Evolutionary conservation across 2,797 vertebrate species (phyloP).

Genomic region (Lithobates pipiens): DNA sequence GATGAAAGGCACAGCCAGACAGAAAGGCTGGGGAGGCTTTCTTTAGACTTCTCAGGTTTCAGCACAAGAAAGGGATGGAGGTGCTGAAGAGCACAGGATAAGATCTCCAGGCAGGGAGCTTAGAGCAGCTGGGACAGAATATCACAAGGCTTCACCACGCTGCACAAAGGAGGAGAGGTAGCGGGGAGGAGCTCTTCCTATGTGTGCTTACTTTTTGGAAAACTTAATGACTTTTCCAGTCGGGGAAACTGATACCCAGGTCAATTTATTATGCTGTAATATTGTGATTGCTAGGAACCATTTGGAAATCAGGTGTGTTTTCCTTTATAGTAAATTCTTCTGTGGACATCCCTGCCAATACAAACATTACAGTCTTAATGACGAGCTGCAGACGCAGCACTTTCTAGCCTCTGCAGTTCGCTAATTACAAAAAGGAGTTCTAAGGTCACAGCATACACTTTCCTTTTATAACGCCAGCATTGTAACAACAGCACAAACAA

Average conservation of each 20-base stretch:
- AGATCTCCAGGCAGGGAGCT: not conserved
- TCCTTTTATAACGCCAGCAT: too few species aligned
- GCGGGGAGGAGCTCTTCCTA: slow-evolving; percentile 29
- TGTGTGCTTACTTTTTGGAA: slow-evolving; percentile 14
- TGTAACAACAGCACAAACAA: not conserved
- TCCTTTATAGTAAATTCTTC: slow-evolving; percentile 13
- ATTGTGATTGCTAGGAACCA: slow-evolving; percentile 18
- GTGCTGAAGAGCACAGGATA: slow-evolving; percentile 42
- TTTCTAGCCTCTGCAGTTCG: slow-evolving; percentile 6
- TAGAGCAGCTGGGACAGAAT: slow-evolving; percentile 42
- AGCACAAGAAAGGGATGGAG: slow-evolving; percentile 33
- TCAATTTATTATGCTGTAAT: slow-evolving; percentile 30
- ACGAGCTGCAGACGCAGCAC: slow-evolving; percentile 34
- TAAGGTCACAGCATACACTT: too few species aligned
- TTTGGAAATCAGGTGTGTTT: slow-evolving; percentile 40
- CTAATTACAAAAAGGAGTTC: not conserved
- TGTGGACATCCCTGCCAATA: not conserved
- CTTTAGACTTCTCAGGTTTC: slow-evolving; percentile 58
- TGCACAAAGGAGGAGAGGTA: slow-evolving; percentile 21
- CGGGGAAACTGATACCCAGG: slow-evolving; percentile 32
- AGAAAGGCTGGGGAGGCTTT: slow-evolving; percentile 43
- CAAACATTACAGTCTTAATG: slow-evolving; percentile 21
- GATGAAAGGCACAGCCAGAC: slow-evolving; percentile 41
- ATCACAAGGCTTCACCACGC: not conserved
- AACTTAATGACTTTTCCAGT: slow-evolving; percentile 42